These are phyloP conservation scores for Drosophila novamexicana DNA, from an alignment of 1,140 invertebrate genomes.

Conservation along the genomic window DNA sequence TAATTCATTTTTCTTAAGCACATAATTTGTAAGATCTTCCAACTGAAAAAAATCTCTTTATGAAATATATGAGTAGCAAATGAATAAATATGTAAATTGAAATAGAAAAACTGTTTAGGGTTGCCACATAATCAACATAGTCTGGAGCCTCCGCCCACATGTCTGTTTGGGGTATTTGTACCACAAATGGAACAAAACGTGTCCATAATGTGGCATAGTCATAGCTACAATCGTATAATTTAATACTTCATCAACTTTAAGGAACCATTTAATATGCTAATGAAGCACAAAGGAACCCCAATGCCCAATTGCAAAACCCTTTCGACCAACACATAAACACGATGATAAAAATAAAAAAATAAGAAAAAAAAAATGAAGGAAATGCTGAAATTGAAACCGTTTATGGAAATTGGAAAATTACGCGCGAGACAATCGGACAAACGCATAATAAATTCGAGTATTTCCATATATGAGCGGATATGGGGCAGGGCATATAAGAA, in stretches of 20 bases:
- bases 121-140: neutral
- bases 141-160: neutral
- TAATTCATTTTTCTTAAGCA: neutral
- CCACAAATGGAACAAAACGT: conserved; percentile 56
- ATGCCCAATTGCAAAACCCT: conserved; percentile 45
- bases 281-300: conserved; percentile 39
- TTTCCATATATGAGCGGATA: conserved; percentile 47
- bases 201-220: conserved; percentile 51
- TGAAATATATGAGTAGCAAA: neutral
- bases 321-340: conserved; percentile 37
- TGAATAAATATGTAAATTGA: conserved; percentile 24
- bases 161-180: conserved; percentile 17
- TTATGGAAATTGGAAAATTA: conserved; percentile 69
- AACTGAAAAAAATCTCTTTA: neutral
- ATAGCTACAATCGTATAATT: conserved; percentile 66
- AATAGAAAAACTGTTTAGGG: neutral
- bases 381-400: conserved; percentile 46
- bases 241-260: conserved; percentile 70
- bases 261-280: conserved; percentile 77
- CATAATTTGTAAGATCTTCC: neutral
- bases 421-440: conserved; percentile 60
- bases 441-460: conserved; percentile 39
- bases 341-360: conserved; percentile 29
- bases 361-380: conserved; percentile 2
- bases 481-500: conserved; percentile 4